These are phyloP conservation scores for Tribolium madens DNA, from an alignment of 1,140 invertebrate genomes.

Conservation along the genomic window DNA sequence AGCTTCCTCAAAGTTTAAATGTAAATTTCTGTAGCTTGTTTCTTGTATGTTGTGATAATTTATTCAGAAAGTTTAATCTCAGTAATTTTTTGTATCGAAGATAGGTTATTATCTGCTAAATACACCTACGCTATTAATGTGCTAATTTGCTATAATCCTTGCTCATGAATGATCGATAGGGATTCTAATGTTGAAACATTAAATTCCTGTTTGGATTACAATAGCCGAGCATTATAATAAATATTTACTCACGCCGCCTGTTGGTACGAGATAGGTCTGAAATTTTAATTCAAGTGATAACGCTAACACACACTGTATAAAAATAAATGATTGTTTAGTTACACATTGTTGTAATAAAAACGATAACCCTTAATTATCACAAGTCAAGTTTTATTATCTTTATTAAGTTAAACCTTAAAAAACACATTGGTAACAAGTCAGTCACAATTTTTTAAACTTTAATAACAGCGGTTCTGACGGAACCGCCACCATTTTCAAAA, in stretches of 20 bases:
- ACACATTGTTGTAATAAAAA: not conserved
- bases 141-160: too few species aligned
- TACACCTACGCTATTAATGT: too few species aligned
- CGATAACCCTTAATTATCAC: not conserved
- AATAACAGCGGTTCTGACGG: slow-evolving; percentile 69
- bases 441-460: slow-evolving; percentile 47
- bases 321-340: not conserved
- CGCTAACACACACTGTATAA: not conserved
- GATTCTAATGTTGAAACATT: not conserved
- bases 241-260: not conserved
- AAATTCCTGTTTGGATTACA: too few species aligned
- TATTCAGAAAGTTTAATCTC: not conserved
- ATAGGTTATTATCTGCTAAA: too few species aligned
- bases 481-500: slow-evolving; percentile 71
- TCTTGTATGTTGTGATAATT: not conserved
- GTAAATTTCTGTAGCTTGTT: too few species aligned
- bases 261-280: not conserved
- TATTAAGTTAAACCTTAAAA: not conserved
- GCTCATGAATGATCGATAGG: not conserved
- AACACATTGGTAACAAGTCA: slow-evolving; percentile 2
- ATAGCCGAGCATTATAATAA: not conserved
- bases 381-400: not conserved
- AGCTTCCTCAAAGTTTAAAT: not conserved
- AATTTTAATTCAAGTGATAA: not conserved
- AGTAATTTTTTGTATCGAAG: not conserved